A percentile compares a stretch with the other conserved stretches of the same genome.
These are phyloP conservation scores for Dermatemys mawii DNA, from an alignment of 2,113 vertebrate genomes.

Conservation along the genomic window DNA sequence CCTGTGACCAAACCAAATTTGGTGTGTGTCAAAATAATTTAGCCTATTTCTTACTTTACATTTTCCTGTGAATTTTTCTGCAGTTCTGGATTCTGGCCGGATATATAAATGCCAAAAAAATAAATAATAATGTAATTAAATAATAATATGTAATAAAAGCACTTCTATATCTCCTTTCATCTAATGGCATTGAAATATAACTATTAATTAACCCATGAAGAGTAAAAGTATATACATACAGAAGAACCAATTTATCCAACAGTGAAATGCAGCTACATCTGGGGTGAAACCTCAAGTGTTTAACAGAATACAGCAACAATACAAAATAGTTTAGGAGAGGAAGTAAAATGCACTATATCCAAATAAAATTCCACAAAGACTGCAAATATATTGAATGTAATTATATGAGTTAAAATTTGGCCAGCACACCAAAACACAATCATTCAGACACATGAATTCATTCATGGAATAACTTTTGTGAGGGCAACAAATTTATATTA, in stretches of 20 bases:
- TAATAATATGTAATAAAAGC: background rate
- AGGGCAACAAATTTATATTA: background rate
- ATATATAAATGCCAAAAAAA: background rate
- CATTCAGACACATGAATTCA: background rate
- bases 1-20: background rate
- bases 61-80: background rate
- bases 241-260: background rate
- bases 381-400: background rate
- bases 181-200: background rate
- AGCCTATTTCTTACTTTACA: background rate
- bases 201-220: background rate
- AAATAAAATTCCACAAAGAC: slow-evolving; percentile 30
- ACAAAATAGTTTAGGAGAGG: background rate
- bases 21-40: background rate
- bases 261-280: too few species aligned
- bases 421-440: background rate
- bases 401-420: slow-evolving; percentile 10
- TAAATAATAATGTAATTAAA: too few species aligned
- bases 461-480: background rate
- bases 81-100: background rate
- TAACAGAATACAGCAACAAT: too few species aligned
- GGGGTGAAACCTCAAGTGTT: too few species aligned
- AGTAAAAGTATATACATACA: background rate
- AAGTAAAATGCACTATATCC: background rate
- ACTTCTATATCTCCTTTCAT: background rate